A percentile compares a stretch with the other conserved stretches of the same genome.
These are phyloP conservation scores for Mamestra brassicae DNA, from an alignment of 2,888 invertebrate genomes.

Conservation along the genomic window DNA sequence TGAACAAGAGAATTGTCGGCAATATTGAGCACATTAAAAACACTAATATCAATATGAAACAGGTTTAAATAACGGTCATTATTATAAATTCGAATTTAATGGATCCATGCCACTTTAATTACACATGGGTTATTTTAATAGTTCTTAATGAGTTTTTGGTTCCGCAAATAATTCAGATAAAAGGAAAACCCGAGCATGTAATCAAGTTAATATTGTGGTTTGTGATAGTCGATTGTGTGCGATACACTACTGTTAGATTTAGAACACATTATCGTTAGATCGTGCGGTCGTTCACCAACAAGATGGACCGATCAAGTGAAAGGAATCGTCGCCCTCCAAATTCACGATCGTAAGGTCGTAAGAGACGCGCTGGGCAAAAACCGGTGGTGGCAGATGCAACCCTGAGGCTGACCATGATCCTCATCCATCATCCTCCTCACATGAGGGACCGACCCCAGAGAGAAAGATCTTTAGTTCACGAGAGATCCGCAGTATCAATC, in stretches of 20 bases:
- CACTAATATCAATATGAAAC: not conserved
- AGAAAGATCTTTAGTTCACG: no score
- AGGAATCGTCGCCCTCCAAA: no score
- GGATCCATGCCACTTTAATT: not conserved
- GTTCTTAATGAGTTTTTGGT: slow-evolving; percentile 12
- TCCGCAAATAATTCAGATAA: slow-evolving; percentile 17
- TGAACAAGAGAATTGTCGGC: not conserved
- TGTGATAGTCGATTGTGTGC: slow-evolving; percentile 10
- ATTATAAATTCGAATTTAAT: slow-evolving; percentile 31
- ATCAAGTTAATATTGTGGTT: slow-evolving; percentile 15
- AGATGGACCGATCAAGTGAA: no score
- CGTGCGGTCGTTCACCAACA: no score
- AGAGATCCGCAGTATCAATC: no score
- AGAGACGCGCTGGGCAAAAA: no score
- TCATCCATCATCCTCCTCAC: no score
- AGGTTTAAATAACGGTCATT: slow-evolving; percentile 29
- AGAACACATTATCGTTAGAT: not conserved
- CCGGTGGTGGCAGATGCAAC: no score
- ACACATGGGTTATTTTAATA: not conserved
- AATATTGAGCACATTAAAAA: not conserved
- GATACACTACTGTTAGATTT: not conserved
- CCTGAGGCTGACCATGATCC: no score
- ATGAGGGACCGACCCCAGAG: no score
- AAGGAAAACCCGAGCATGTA: not conserved
- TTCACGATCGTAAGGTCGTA: no score